Percentiles rank a stretch among this genome's conserved stretches.
Conservation (phyloP, 2,888 invertebrate genomes). For the Disparrhopalites patrizii region DNA sequence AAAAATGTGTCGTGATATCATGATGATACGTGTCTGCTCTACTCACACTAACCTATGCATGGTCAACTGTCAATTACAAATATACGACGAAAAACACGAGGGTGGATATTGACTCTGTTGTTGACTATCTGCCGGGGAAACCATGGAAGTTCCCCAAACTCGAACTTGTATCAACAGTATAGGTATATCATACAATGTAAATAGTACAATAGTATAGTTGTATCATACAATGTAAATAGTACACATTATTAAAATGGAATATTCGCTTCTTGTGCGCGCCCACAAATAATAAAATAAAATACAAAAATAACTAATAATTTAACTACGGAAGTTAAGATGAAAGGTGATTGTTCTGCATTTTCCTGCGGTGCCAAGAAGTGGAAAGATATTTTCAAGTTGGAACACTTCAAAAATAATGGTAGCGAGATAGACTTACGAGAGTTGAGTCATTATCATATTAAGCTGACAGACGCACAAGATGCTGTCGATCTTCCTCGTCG, state of each 20-base stretch:
- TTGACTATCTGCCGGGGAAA: constrained; percentile 9
- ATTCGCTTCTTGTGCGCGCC: constrained; percentile 2
- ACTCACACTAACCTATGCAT: neutral
- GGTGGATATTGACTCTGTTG: constrained; percentile 7
- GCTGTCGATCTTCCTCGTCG: constrained; percentile 14
- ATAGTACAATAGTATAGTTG: constrained; percentile 3
- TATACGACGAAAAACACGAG: neutral
- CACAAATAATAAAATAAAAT: constrained; percentile 6
- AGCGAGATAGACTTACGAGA: constrained; percentile 15
- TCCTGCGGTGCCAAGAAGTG: constrained; percentile 15
- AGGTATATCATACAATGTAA: neutral
- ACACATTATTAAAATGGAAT: neutral
- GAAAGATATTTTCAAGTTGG: constrained; percentile 8
- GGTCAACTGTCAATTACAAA: neutral
- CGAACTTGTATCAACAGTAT: constrained; percentile 1
- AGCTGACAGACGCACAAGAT: constrained; percentile 5
- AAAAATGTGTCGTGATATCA: too few relatives aligned
- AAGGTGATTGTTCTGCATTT: constrained; percentile 17
- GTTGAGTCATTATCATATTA: constrained; percentile 2
- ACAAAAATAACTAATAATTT: constrained; percentile 12
- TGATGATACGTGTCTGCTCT: too few relatives aligned
- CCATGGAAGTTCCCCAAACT: constrained; percentile 3
- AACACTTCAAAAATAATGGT: neutral
- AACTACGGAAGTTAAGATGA: constrained; percentile 9
- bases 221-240: neutral